A percentile compares a stretch with the other conserved stretches of the same genome.
phyloP scores from a whole-genome alignment of 2,113 vertebrate species.

The Rhodinocichla rosea region DNA sequence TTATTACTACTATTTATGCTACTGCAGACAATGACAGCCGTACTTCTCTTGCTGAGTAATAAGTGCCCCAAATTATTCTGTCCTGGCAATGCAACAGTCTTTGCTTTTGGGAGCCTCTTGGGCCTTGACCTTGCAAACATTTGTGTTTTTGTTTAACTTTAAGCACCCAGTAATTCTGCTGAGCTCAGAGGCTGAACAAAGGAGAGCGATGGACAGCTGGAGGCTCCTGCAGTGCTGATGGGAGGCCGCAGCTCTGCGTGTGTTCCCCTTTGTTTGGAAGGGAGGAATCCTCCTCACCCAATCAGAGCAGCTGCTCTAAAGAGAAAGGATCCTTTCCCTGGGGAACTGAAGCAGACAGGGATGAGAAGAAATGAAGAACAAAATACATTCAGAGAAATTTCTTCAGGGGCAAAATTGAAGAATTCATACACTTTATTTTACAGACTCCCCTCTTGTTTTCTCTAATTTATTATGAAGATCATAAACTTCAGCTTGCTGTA shows the following conservation, averaged over 20 bases:
- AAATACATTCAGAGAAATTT: neutral
- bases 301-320: neutral
- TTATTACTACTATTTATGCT: neutral
- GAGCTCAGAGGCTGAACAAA: neutral
- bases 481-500: neutral
- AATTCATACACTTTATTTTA: neutral
- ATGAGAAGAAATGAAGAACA: neutral
- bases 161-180: neutral
- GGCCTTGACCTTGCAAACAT: neutral
- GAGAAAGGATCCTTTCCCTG: neutral
- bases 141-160: neutral
- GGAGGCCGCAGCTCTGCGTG: neutral
- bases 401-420: neutral
- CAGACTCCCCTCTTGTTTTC: neutral
- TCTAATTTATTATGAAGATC: neutral
- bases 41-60: neutral
- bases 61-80: neutral
- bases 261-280: neutral
- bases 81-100: neutral
- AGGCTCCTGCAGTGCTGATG: neutral
- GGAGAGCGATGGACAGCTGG: neutral
- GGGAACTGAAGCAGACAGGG: neutral
- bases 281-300: neutral
- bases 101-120: neutral
- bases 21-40: fast-evolving